Conservation (phyloP, 2,113 vertebrate species). For the Pholis gunnellus region DNA sequence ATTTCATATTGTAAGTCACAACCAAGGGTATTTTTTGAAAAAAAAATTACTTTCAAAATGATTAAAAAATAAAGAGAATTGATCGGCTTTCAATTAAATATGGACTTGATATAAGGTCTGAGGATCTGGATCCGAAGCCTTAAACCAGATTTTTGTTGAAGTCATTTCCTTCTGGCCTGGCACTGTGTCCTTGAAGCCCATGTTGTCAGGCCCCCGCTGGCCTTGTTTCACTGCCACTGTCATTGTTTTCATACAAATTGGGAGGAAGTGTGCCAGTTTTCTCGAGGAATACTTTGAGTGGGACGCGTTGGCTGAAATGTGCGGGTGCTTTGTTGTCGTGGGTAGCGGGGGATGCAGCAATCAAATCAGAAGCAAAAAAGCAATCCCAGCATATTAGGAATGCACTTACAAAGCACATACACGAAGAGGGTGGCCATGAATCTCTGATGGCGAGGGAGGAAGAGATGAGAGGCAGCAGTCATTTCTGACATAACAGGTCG, state of each 20-base stretch:
- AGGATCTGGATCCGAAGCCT: not conserved
- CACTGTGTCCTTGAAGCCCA: constrained; percentile 14
- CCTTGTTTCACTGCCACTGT: constrained; percentile 35
- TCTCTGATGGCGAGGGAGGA: not conserved
- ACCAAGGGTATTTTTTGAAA: not conserved
- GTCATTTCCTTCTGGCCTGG: not conserved
- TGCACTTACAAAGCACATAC: not conserved
- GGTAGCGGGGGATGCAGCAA: constrained; percentile 17
- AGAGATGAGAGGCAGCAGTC: not conserved
- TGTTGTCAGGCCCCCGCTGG: constrained; percentile 10
- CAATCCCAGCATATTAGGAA: constrained; percentile 14
- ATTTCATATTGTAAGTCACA: not conserved
- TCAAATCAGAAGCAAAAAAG: constrained; percentile 15
- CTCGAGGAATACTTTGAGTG: constrained; percentile 24
- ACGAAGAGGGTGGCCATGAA: not conserved
- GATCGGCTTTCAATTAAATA: not conserved
- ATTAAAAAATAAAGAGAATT: not conserved
- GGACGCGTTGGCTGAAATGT: constrained; percentile 1
- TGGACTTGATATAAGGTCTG: not conserved
- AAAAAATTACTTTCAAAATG: not conserved
- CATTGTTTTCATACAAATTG: constrained; percentile 49
- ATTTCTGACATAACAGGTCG: not conserved
- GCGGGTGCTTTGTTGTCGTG: constrained; percentile 40
- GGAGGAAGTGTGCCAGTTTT: constrained; percentile 21
- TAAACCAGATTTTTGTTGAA: not conserved